Conservation (phyloP, 2,113 vertebrate species). For the Oreotragus oreotragus region DNA sequence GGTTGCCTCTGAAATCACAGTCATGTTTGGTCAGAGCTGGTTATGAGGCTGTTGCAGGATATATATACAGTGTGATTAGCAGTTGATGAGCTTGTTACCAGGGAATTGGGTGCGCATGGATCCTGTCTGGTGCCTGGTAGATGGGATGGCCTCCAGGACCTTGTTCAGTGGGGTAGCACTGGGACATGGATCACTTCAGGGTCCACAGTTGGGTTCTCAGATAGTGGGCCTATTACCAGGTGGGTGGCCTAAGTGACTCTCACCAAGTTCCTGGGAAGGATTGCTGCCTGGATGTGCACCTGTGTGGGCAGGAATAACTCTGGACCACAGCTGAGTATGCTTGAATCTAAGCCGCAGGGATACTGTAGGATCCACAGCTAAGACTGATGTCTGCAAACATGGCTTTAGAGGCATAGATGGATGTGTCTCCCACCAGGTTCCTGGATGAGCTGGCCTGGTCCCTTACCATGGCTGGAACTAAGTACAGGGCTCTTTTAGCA, state of each 20-base stretch:
- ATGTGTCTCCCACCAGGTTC: background rate
- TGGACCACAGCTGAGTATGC: background rate
- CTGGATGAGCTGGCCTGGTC: background rate
- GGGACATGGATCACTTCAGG: background rate
- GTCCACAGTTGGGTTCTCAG: background rate
- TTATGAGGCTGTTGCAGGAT: background rate
- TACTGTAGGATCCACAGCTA: background rate
- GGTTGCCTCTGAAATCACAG: background rate
- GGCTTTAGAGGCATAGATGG: background rate
- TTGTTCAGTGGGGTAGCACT: background rate
- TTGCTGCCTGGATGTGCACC: background rate
- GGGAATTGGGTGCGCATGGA: background rate
- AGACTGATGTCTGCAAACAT: background rate
- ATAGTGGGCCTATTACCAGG: background rate
- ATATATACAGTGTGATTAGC: background rate
- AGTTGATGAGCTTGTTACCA: background rate
- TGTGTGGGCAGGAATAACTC: background rate
- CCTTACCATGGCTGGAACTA: background rate
- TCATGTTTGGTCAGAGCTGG: background rate
- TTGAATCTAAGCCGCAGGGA: background rate
- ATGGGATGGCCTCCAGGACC: background rate
- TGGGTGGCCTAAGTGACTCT: background rate
- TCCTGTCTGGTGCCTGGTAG: background rate
- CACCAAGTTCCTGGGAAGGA: background rate
- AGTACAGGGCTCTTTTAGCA: background rate